Evolutionary conservation across 2,888 invertebrate species (phyloP), one percentile per base, ranked within the genome.

Genomic region (Mesorhabditis spiculigera): DNA sequence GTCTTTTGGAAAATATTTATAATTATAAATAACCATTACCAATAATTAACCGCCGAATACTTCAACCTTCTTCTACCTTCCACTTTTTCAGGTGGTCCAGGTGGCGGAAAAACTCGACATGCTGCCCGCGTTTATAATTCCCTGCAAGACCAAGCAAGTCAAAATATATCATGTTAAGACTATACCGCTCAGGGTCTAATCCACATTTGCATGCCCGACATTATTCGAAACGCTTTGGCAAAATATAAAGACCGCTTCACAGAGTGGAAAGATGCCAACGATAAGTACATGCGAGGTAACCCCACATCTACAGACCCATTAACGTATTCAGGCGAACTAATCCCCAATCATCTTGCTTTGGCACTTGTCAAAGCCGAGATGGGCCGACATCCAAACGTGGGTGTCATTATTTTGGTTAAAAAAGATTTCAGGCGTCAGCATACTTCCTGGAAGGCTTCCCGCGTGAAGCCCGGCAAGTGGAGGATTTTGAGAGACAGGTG

Each of bases 361-460:
- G 79, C 78, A n/a, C 68, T 86, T 28, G 76, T 86, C 43, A 85
- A 84, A 71, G 83, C 83, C 4, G 86, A 86, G 73, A 85, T 86
- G 86, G 82, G 81, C 8, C 69, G 78, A 45, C 76, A 82, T 66
- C 77, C 78, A 16, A 70, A 80, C 44, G 82, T 81, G 0, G 75
- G 69, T 50, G n/a, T n/a, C n/a, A 50, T 1, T 50, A 13, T 50
- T 50, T 50, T 50, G 8, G 8, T 50, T 10, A 10, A n/a, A 50
- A 50, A 13, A 13, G 8, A 50, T 50, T 50, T n/a, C n/a, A 50
- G 58, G 80, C 80, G 1, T 66, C 70, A 1, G 84, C 81, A 2
- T 86, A 80, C 71, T 82, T 86, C 67, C 69, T 86, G 10, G 86
- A 86, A 73, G 85, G 85, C 16, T 85, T 82, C 68, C 85, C 85